Base-by-base conservation (phyloP, 2,888 invertebrate genomes). In the Cephus pulcher region DNA sequence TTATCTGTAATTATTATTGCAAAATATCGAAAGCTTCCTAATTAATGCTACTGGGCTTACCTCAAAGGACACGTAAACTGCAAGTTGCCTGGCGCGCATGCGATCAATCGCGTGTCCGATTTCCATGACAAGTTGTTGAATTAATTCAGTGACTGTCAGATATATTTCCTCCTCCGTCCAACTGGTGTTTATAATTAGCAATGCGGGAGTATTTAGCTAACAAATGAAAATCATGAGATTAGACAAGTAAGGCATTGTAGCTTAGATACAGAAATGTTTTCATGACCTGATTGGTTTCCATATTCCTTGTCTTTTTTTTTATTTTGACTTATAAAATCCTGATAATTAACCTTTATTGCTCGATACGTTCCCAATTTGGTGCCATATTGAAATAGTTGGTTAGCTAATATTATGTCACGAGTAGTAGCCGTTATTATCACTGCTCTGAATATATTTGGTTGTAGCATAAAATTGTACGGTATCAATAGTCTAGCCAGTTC, bases 141-240 rank as follows among this genome's bases (percentile, higher is more conserved):
- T 77, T 34, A 87, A 81, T 74, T 85, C 83, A 32, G 81, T 69
- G 34, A 88, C 70, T 40, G 80, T 79, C 30, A 90, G 80, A 78
- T 85, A 88, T 70, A 89, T 84, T 82, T 90, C 90, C 79, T 88
- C 89, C 69, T 86, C 84, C 1, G 85, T 82, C 83, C 82, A 88
- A 78, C 88, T 81, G 4, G 70, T 76, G 76, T 88, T 85, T 70
- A 90, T 78, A 23, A 86, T 83, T 30, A 89, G 68, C 34, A 82
- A 78, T 34, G 77, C 81, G 15, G 70, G 11, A 33, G 79, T 78
- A 30, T 56, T 80, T 68, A 83, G 76, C 80, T 82, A 33, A 75
- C 75, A 74, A 12, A 76, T 11, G 32, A 77, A 77, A 77, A 75
- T 77, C 34, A 34, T 68, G 56, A 69, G 37, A 23, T 74, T 37